Conservation (phyloP, 2,113 vertebrate species). For the Shinisaurus crocodilurus region DNA sequence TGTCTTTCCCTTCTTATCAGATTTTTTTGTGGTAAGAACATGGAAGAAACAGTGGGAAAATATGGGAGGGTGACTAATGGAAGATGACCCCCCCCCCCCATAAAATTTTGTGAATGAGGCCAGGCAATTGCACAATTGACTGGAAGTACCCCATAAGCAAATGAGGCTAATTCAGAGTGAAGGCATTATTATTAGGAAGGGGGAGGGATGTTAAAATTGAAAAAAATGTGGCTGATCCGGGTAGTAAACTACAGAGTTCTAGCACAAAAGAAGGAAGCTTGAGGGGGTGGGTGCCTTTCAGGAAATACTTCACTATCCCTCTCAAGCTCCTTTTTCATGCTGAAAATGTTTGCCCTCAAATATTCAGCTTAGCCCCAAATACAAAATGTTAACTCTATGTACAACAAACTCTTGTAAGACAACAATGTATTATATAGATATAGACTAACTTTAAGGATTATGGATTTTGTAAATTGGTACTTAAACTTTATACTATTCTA, state of each 20-base stretch:
- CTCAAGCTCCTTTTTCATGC: neutral
- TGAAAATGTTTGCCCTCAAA: neutral
- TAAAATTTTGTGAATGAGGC: neutral
- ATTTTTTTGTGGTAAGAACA: no score
- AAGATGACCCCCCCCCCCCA: no score
- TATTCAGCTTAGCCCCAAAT: neutral
- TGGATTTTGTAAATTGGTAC: neutral
- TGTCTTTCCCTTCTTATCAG: no score
- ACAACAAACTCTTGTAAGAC: neutral
- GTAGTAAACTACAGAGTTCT: neutral
- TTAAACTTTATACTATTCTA: neutral
- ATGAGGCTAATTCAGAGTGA: no score
- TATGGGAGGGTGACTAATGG: no score
- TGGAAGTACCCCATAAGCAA: neutral
- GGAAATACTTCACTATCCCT: neutral
- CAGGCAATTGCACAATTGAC: neutral
- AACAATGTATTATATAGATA: neutral
- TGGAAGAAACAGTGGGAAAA: no score
- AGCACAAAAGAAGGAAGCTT: neutral
- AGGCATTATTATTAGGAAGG: neutral
- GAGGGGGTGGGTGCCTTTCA: neutral
- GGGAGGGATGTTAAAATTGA: neutral
- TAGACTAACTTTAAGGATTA: neutral
- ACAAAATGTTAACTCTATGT: neutral
- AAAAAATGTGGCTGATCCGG: neutral